Conservation (phyloP, 2,888 invertebrate species). For the Ichneumoninae sp. region DNA sequence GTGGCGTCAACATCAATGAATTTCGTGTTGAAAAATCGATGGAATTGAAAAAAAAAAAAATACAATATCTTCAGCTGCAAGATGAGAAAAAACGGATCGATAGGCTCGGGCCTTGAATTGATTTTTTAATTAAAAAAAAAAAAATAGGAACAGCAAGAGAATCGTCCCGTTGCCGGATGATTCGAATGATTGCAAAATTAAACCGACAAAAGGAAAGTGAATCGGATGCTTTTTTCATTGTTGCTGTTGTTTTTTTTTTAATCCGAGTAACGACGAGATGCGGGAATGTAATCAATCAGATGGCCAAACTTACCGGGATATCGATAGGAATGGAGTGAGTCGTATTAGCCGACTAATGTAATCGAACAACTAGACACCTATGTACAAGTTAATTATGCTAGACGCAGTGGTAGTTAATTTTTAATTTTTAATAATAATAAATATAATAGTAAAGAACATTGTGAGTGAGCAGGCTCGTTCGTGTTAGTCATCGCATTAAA, state of each 20-base stretch:
- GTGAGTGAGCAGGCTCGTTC: constrained; percentile 76
- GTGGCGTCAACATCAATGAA: background rate
- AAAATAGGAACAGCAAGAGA: background rate
- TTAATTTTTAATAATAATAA: constrained; percentile 46
- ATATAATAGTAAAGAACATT: constrained; percentile 53
- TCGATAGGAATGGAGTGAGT: constrained; percentile 79
- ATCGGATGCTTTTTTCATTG: constrained; percentile 22
- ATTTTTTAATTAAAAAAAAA: background rate
- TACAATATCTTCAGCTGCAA: background rate
- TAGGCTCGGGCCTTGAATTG: background rate
- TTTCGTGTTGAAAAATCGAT: constrained; percentile 13
- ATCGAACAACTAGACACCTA: constrained; percentile 63
- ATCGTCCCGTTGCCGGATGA: background rate
- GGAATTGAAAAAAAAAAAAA: constrained; percentile 6
- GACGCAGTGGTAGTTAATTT: constrained; percentile 38
- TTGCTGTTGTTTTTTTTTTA: constrained; percentile 11
- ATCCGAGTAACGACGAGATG: constrained; percentile 60
- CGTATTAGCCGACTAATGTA: constrained; percentile 77
- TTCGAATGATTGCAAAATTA: constrained; percentile 24
- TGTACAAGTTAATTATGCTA: constrained; percentile 57
- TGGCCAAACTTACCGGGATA: constrained; percentile 79
- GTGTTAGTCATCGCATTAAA: constrained; percentile 64
- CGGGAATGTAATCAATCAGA: constrained; percentile 72
- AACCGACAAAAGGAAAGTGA: constrained; percentile 12
- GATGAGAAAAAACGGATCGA: constrained; percentile 2